Base-by-base conservation (phyloP, 2,888 invertebrate species). In the Tenthredo notha region DNA sequence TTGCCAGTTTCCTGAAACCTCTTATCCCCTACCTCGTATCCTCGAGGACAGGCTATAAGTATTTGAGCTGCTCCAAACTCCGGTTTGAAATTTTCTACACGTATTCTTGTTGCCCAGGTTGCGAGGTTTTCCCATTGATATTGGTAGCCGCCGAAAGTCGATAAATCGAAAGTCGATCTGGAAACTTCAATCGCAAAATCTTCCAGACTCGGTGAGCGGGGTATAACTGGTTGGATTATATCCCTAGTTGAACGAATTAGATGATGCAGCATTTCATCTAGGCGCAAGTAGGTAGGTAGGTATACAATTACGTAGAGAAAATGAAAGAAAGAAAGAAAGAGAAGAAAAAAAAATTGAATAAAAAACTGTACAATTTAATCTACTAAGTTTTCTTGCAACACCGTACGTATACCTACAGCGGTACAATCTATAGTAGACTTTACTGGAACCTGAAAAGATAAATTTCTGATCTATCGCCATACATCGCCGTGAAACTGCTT, bases 31-130 rank as follows among this genome's bases (percentile, higher is more conserved):
- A 29, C 80, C 80, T 25, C 15, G 58, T 61, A 80, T 40, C 80
- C 58, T 61, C 80, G 80, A 80, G 80, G 80, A 80, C 80, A 80
- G 33, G 80, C 80, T 80, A 80, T 80, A 80, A 80, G 80, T 80
- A 80, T 80, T 80, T 80, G 80, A 80, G 61, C 37, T 50, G 58
- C 40, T 80, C 61, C 58, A 61, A 80, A 80, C 80, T 80, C 80
- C 54, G 80, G 80, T 61, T 80, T 80, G 61, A 80, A 61, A 80
- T 61, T 61, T 80, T 80, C 80, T 40, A 40, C 80, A 80, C 80
- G 80, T 80, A 80, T 80, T 80, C 80, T 80, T 80, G 80, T 61
- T 80, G 80, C 80, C 37, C 58, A 61, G 58, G 80, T 21, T 61
- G 80, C 61, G 25, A 80, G 80, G 33, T 40, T 80, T 80, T 61